Percentiles rank a stretch among this genome's conserved stretches.
phyloP scores from a whole-genome alignment of 2,797 vertebrate species.

The Gallirallus australis region DNA sequence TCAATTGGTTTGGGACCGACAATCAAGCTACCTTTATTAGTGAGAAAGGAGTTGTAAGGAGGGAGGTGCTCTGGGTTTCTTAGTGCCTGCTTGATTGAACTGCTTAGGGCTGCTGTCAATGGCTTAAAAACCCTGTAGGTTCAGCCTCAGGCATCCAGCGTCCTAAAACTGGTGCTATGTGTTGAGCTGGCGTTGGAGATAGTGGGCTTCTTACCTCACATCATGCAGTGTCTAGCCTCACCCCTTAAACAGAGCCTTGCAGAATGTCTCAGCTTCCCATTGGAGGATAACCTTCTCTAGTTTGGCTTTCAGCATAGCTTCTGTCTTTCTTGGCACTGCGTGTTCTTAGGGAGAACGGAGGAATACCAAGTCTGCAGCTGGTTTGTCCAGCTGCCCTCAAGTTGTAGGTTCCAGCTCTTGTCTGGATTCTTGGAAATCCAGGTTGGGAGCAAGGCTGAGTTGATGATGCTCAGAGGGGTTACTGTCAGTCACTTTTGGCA shows the following conservation, averaged over 20 bases:
- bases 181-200: neutral
- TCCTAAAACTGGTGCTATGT: neutral
- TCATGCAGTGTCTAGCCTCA: neutral
- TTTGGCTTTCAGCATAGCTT: neutral
- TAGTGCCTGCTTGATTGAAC: no score
- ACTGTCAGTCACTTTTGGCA: neutral
- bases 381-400: neutral
- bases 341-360: neutral
- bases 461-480: neutral
- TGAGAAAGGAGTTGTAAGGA: neutral
- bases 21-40: neutral
- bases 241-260: accelerated
- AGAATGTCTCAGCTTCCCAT: neutral
- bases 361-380: neutral
- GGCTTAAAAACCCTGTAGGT: neutral
- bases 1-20: neutral
- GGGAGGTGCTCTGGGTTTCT: accelerated
- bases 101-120: neutral
- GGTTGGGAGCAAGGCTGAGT: neutral
- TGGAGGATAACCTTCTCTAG: neutral
- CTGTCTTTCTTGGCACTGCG: neutral
- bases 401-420: neutral
- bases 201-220: neutral
- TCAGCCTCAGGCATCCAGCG: neutral
- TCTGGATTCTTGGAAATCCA: neutral